Base-by-base conservation (phyloP, 2,113 vertebrate species). In the Ardeotis arabs region DNA sequence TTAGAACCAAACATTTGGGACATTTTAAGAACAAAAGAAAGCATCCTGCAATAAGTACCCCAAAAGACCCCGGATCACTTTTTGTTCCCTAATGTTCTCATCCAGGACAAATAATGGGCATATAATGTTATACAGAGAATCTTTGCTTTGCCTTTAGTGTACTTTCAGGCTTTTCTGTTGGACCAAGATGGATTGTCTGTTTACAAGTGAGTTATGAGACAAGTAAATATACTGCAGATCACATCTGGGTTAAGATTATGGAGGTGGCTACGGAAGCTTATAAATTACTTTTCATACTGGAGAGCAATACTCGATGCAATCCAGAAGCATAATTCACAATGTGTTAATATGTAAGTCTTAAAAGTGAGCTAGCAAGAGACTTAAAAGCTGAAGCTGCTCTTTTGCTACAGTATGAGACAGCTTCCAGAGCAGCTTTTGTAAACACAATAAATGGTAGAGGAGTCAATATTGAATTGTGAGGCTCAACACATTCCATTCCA, bases 281-380 rank as follows among this genome's bases (percentile, higher is more conserved):
- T 67, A 44, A 83, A 91, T 92, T 91, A 50, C 74, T 93, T 90
- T 97, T 86, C 0, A 1, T 60, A 56, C 52, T 59, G 80, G 58
- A 93, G 75, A 93, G 87, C 79, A 95, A 82, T 86, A 69, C 16
- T 82, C 15, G 21, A 86, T 58, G 27, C 49, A 68, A 68, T 49
- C 56, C 78, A 75, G 72, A 94, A 89, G 55, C 31, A 70, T 89
- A 90, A 96, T 70, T 97, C 84, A 93, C 63, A 62, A 56, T n/a
- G 45, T 75, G 84, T 93, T 94, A 90, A 92, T 96, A 96, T 94
- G 68, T 91, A 96, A 83, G 87, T 53, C 47, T 44, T 90, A 89
- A 90, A 97, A 95, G 45, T 70, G 84, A 84, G 55, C 69, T 90
- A 91, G 78, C n/a, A 89, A 92, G 82, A 94, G 89, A 96, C 97